Evolutionary conservation across 2,888 invertebrate genomes (phyloP).

Genomic region (Bellardia bayeri): DNA sequence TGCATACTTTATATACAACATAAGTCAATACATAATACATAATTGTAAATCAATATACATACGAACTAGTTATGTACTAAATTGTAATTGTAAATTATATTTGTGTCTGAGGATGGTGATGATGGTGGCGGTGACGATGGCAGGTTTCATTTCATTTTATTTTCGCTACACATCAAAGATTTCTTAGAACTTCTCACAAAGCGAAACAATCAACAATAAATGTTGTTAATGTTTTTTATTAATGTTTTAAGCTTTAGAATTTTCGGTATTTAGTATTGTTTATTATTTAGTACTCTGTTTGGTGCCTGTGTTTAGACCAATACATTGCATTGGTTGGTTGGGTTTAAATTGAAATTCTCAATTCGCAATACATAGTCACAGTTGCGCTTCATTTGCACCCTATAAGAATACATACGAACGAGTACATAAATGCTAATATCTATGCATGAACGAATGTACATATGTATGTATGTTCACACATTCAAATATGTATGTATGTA

Average conservation of each 20-base stretch:
- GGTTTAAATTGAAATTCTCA: slow-evolving; percentile 74
- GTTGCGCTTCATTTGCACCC: slow-evolving; percentile 74
- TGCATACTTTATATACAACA: neutral
- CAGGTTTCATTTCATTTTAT: slow-evolving; percentile 29
- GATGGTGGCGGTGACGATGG: neutral
- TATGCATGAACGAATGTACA: neutral
- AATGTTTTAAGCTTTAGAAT: slow-evolving; percentile 33
- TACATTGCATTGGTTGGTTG: slow-evolving; percentile 28
- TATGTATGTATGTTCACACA: neutral
- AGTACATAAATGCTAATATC: neutral
- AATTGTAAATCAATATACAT: neutral
- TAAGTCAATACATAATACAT: neutral
- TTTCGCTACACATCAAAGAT: slow-evolving; percentile 36
- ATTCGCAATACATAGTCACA: slow-evolving; percentile 74
- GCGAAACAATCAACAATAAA: slow-evolving; percentile 23
- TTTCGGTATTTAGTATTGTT: slow-evolving; percentile 2
- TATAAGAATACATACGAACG: neutral
- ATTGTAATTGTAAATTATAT: neutral
- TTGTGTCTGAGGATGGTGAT: neutral
- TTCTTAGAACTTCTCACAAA: slow-evolving; percentile 46
- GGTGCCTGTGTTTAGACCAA: slow-evolving; percentile 18
- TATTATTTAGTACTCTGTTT: neutral
- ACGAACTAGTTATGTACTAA: neutral
- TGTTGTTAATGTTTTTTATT: slow-evolving; percentile 43
- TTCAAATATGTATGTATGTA: too few species aligned